Conservation (phyloP, 1,140 invertebrate genomes). For the Caerostris darwini region DNA sequence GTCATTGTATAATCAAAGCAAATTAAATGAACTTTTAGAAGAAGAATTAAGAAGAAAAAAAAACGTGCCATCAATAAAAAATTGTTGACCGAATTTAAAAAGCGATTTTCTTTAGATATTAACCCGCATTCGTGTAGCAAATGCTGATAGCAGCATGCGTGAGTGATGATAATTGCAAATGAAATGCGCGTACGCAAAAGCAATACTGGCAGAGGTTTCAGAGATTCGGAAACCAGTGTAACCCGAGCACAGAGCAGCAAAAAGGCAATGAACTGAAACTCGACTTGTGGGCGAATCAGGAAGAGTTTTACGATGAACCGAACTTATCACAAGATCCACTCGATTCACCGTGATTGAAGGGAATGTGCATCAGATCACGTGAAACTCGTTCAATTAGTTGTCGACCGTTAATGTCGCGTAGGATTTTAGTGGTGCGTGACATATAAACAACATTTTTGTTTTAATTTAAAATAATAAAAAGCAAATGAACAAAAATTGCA, state of each 20-base stretch:
- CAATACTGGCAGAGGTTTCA: not conserved
- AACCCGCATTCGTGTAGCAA: not conserved
- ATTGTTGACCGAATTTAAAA: slow-evolving; percentile 7
- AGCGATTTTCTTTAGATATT: not conserved
- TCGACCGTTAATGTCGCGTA: not conserved
- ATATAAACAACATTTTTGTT: not conserved
- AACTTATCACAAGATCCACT: slow-evolving; percentile 36
- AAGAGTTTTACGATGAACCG: slow-evolving; percentile 21
- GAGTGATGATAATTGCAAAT: slow-evolving; percentile 22
- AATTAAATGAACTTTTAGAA: not conserved
- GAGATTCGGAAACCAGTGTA: slow-evolving; percentile 35
- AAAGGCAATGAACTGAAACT: slow-evolving; percentile 73
- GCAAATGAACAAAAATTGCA: no score
- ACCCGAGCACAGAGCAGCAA: slow-evolving; percentile 12
- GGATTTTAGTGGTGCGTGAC: not conserved
- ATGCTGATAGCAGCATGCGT: not conserved
- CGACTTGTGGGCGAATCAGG: slow-evolving; percentile 71
- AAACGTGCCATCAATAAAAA: not conserved
- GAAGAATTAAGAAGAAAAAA: not conserved
- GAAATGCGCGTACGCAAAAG: not conserved
- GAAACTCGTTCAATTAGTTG: not conserved
- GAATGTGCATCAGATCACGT: not conserved
- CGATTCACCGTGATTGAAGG: not conserved
- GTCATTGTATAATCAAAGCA: not conserved
- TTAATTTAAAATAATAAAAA: no score